These are phyloP conservation scores for Paratrypauchen microcephalus DNA, from an alignment of 2,797 vertebrate species.

Conservation along the genomic window DNA sequence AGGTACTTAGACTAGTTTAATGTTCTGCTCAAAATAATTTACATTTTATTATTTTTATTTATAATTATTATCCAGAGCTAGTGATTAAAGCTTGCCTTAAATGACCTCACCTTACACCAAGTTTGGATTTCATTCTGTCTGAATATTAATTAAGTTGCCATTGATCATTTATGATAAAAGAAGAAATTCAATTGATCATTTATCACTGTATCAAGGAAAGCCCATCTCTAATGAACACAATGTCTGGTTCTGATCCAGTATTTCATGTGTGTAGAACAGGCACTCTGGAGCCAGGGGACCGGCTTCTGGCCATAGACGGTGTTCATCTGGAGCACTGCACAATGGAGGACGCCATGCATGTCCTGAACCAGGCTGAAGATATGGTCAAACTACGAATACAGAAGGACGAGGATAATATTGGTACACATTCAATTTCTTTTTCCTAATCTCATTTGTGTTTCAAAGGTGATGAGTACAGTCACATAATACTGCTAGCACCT, in stretches of 20 bases:
- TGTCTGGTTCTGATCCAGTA: slow-evolving; percentile 29
- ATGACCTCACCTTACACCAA: not conserved
- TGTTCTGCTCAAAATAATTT: not conserved
- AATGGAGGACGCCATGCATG: slow-evolving; percentile 94
- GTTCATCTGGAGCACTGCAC: slow-evolving; percentile 94
- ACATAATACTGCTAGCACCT: no score
- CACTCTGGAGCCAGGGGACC: slow-evolving; percentile 94
- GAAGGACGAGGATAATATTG: slow-evolving; percentile 98
- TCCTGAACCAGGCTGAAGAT: slow-evolving; percentile 94
- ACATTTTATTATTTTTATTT: not conserved
- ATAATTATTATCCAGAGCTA: not conserved
- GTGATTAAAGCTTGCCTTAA: not conserved
- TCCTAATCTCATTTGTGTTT: not conserved
- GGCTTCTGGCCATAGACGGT: slow-evolving; percentile 94
- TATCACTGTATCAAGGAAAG: not conserved
- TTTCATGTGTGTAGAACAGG: slow-evolving; percentile 83
- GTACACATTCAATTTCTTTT: slow-evolving; percentile 49
- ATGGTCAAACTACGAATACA: slow-evolving; percentile 96
- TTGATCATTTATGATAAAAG: no score
- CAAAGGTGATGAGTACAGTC: not conserved
- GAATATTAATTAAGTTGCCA: not conserved
- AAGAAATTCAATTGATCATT: no score
- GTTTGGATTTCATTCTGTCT: no score
- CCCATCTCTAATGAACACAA: not conserved
- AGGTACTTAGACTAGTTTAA: not conserved